These are phyloP conservation scores for Cyprinodon tularosa DNA, from an alignment of 2,113 vertebrate genomes.

Conservation along the genomic window DNA sequence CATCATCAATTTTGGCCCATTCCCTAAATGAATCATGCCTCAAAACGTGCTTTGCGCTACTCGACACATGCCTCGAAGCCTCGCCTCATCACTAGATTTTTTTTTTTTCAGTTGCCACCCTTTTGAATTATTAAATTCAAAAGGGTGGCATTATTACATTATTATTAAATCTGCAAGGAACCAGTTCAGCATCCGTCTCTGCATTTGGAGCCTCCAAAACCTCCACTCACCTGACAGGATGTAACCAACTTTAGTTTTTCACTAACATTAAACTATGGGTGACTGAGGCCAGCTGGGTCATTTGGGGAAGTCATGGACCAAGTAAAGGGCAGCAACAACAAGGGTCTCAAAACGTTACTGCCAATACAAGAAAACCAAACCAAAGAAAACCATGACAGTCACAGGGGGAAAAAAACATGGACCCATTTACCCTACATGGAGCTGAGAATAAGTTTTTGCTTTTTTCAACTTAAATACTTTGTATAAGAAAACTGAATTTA, in stretches of 20 bases:
- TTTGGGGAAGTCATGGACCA: not conserved
- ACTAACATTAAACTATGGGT: conserved; percentile 1
- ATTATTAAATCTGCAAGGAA: too few relatives aligned
- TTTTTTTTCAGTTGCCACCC: too few relatives aligned
- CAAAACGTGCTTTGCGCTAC: too few relatives aligned
- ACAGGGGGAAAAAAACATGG: not conserved
- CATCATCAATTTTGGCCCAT: too few relatives aligned
- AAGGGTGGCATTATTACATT: too few relatives aligned
- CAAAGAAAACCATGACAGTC: not conserved
- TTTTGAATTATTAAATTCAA: too few relatives aligned
- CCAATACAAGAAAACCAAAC: not conserved
- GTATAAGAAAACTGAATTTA: not conserved
- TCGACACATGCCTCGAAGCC: too few relatives aligned
- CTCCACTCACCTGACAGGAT: not conserved
- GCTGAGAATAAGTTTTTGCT: not conserved
- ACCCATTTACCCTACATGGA: not conserved
- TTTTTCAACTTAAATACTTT: not conserved
- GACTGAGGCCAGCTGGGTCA: conserved; percentile 11
- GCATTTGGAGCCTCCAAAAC: too few relatives aligned
- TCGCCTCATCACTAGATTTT: too few relatives aligned
- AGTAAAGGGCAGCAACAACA: not conserved
- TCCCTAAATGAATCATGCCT: too few relatives aligned
- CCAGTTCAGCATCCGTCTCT: too few relatives aligned
- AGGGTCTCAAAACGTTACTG: not conserved
- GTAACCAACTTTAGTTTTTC: conserved; percentile 22